Conservation (phyloP, 2,888 invertebrate genomes). For the Yponomeuta plumbellus region DNA sequence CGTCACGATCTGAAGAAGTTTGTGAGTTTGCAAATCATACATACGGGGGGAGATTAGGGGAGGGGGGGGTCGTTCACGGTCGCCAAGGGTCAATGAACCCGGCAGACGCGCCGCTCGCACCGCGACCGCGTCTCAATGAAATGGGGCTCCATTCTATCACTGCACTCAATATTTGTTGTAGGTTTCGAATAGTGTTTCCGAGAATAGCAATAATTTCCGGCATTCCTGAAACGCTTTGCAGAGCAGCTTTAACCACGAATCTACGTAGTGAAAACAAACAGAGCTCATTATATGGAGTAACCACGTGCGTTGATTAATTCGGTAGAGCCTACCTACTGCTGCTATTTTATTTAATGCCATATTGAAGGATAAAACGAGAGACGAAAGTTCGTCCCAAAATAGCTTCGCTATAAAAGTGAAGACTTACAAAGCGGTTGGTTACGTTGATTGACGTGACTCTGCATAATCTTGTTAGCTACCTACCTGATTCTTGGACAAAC, state of each 20-base stretch:
- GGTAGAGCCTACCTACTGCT: no score
- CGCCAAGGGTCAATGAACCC: constrained; percentile 59
- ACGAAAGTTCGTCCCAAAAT: no score
- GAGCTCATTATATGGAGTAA: constrained; percentile 1
- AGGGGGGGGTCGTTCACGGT: constrained; percentile 59
- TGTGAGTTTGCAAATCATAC: constrained; percentile 6
- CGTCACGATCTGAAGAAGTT: background rate
- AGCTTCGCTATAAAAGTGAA: no score
- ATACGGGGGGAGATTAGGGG: constrained; percentile 22
- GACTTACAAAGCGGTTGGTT: background rate
- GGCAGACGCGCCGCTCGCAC: constrained; percentile 36
- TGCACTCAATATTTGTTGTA: background rate
- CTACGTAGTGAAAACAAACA: background rate
- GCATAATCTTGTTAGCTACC: constrained; percentile 6
- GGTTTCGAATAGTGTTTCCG: background rate
- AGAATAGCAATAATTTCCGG: background rate
- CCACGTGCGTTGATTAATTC: background rate
- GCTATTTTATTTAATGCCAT: no score
- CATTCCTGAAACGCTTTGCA: background rate
- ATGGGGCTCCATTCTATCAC: background rate
- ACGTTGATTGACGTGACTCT: background rate
- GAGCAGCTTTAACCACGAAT: background rate
- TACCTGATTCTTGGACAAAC: background rate
- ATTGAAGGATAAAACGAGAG: no score
- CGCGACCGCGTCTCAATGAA: constrained; percentile 23